Conservation (phyloP, 2,797 vertebrate species). For the Melanogrammus aeglefinus region DNA sequence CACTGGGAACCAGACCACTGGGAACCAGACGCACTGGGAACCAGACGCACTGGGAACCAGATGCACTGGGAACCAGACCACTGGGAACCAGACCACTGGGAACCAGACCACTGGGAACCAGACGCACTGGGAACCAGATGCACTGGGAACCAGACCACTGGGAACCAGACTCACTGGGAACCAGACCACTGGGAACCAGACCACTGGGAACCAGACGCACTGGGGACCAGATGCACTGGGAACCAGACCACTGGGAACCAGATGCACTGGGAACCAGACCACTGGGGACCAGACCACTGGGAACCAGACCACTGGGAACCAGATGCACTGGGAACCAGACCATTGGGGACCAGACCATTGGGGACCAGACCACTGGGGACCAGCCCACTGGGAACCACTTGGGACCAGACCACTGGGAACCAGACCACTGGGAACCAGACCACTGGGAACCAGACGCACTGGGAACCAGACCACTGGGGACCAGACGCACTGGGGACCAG, state of each 20-base stretch:
- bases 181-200: no score
- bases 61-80: constrained; percentile 45
- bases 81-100: no score
- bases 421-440: no score
- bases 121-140: no score
- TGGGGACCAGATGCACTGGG: no score
- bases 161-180: no score
- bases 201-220: constrained; percentile 56
- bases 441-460: constrained; percentile 56
- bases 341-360: constrained; percentile 43
- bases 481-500: constrained; percentile 59
- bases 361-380: no score
- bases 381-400: constrained; percentile 54
- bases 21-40: no score
- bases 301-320: constrained; percentile 47
- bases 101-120: constrained; percentile 58
- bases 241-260: constrained; percentile 46
- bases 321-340: constrained; percentile 56
- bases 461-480: constrained; percentile 59
- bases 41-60: no score
- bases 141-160: constrained; percentile 56
- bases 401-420: constrained; percentile 59
- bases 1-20: constrained; percentile 44
- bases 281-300: no score
- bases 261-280: constrained; percentile 56